phyloP scores from a whole-genome alignment of 2,888 invertebrate genomes.

The Volucella inflata region DNA sequence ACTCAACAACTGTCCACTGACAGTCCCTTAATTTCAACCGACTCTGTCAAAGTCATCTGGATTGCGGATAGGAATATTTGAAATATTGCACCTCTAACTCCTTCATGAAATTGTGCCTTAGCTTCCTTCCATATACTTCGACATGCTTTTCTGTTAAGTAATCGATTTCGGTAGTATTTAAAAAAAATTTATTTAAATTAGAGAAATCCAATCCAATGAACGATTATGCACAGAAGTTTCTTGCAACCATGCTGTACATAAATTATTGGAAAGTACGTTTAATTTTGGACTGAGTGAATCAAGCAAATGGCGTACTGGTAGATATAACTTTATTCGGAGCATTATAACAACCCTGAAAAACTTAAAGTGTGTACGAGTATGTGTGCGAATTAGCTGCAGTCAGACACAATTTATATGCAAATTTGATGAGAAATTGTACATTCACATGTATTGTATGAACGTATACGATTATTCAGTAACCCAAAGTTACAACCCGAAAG shows the following conservation, averaged over 20 bases:
- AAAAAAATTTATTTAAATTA: no score
- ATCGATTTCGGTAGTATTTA: no score
- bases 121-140: no score
- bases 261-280: conserved; percentile 55
- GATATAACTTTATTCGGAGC: conserved; percentile 47
- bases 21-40: no score
- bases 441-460: conserved; percentile 65
- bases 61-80: no score
- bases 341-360: conserved; percentile 39
- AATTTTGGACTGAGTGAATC: conserved; percentile 11
- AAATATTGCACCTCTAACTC: no score
- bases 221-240: conserved; percentile 47
- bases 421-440: conserved; percentile 81
- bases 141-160: no score
- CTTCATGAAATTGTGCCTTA: no score
- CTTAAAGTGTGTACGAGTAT: conserved; percentile 16
- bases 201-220: conserved; percentile 56
- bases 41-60: no score
- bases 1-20: no score
- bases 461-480: conserved; percentile 19
- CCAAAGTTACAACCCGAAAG: conserved; percentile 55
- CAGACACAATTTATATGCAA: conserved; percentile 83
- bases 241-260: conserved; percentile 58
- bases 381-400: conserved; percentile 73
- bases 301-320: conserved; percentile 4